Base-by-base conservation (phyloP, 2,113 vertebrate genomes). In the Gobio gobio region DNA sequence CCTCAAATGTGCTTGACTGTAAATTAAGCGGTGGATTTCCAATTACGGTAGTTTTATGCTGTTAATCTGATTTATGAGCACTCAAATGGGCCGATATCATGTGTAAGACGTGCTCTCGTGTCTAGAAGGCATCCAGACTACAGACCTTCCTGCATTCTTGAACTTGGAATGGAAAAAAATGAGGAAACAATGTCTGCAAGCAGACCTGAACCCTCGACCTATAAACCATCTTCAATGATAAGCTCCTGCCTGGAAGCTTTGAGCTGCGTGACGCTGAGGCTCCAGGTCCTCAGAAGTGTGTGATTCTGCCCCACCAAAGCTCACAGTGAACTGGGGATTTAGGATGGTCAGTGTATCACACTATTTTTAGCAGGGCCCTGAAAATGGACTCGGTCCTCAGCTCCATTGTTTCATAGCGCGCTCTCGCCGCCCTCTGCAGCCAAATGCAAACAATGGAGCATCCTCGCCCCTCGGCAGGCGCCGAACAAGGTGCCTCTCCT, bases 91-190 rank as follows among this genome's bases (percentile, higher is more conserved):
- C 24, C 40, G 49, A 10, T 47, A 66, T 82, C 33, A 81, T 82
- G 78, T 26, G 29, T 81, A 83, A 93, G 93, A 93, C 93, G 91
- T 84, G 91, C 88, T 93, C 82, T 59, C 77, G 86, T 89, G 85
- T 87, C 86, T 82, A 93, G 90, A 82, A 58, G 54, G 75, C 85
- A 89, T 85, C 78, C 89, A 88, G 87, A 89, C 78, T 59, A 84
- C 9, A 87, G 74, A 83, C 12, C 49, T 70, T 85, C 84, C 85
- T 61, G 89, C 87, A 86, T 89, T 82, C 86, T 75, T 85, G 47
- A 89, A 92, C 87, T 83, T 68, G 83, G 86, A 84, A 36, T 58
- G 73, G 16, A 1, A 51, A 58, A 70, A 33, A 61, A 16, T 3
- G 29, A 83, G 83, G n/a, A 73, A 81, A 91, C 91, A 91, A 91